These are phyloP conservation scores for Hydrozoanthus gracilis DNA, from an alignment of 92 coral and sea anemone genomes.

Conservation along the genomic window DNA sequence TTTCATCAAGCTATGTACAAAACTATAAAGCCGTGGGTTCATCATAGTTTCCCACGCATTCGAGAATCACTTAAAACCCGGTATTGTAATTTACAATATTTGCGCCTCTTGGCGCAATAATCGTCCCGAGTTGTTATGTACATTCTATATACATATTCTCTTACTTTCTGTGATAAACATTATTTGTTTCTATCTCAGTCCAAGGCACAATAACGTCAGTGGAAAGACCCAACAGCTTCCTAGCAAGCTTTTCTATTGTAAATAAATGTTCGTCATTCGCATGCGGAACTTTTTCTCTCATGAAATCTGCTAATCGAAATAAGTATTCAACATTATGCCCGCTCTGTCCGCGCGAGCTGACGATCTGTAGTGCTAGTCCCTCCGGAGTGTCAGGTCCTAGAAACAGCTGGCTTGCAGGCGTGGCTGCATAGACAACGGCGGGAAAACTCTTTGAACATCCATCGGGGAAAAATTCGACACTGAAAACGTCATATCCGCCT, in stretches of 20 bases:
- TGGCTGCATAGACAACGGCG: conserved; percentile 79
- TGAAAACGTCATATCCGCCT: conserved; percentile 83
- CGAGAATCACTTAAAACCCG: too few relatives aligned
- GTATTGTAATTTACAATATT: too few relatives aligned
- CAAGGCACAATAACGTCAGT: conserved; percentile 61
- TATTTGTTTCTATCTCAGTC: conserved; percentile 53
- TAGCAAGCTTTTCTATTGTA: conserved; percentile 65
- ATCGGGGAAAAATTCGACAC: conserved; percentile 64
- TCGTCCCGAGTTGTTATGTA: too few relatives aligned
- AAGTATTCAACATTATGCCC: conserved; percentile 91
- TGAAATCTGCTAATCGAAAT: conserved; percentile 81
- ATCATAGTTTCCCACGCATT: too few relatives aligned
- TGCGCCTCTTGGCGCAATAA: too few relatives aligned
- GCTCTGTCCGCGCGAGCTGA: conserved; percentile 71
- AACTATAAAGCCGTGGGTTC: too few relatives aligned
- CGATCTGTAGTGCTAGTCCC: conserved; percentile 78
- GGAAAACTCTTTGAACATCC: conserved; percentile 51
- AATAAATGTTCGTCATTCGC: conserved; percentile 77
- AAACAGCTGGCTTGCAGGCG: conserved; percentile 71
- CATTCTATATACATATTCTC: too few relatives aligned
- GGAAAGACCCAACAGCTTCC: conserved; percentile 69
- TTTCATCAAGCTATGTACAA: too few relatives aligned
- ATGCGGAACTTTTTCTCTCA: conserved; percentile 79
- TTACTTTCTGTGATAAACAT: background rate
- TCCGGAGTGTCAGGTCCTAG: conserved; percentile 80